phyloP scores from a whole-genome alignment of 2,113 vertebrate genomes.

The Oreochromis tanganicae region DNA sequence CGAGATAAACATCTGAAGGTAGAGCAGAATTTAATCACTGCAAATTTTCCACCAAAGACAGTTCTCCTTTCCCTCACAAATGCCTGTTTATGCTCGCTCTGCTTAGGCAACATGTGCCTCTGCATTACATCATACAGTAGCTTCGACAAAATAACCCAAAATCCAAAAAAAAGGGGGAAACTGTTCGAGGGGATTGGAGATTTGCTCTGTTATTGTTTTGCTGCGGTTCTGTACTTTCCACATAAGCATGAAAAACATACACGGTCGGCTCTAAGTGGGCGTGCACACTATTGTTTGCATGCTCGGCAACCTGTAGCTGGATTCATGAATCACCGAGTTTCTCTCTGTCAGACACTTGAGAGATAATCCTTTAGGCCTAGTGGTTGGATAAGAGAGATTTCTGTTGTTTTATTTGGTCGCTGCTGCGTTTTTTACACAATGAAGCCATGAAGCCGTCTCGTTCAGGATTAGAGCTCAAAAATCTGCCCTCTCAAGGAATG shows the following conservation, averaged over 20 bases:
- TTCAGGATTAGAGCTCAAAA: slow-evolving; percentile 23
- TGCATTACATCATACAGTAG: background rate
- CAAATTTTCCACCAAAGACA: background rate
- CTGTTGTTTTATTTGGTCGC: background rate
- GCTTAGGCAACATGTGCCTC: background rate
- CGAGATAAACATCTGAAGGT: background rate
- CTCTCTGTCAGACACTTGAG: background rate
- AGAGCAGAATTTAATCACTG: background rate
- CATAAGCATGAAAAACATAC: background rate
- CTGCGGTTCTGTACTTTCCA: background rate
- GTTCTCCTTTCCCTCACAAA: background rate
- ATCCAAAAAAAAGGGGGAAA: background rate
- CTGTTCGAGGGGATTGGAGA: background rate
- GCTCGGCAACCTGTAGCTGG: background rate
- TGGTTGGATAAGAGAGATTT: background rate
- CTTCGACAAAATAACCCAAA: background rate
- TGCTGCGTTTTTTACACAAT: background rate
- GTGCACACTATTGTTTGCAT: background rate
- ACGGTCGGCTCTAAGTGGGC: background rate
- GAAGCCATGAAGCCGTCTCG: slow-evolving; percentile 3
- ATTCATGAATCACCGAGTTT: background rate
- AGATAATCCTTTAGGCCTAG: background rate
- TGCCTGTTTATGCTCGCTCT: background rate
- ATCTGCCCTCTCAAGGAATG: background rate
- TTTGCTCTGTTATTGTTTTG: background rate